Evolutionary conservation across 1,140 invertebrate genomes (phyloP).

Genomic region (Drosophila sproati): DNA sequence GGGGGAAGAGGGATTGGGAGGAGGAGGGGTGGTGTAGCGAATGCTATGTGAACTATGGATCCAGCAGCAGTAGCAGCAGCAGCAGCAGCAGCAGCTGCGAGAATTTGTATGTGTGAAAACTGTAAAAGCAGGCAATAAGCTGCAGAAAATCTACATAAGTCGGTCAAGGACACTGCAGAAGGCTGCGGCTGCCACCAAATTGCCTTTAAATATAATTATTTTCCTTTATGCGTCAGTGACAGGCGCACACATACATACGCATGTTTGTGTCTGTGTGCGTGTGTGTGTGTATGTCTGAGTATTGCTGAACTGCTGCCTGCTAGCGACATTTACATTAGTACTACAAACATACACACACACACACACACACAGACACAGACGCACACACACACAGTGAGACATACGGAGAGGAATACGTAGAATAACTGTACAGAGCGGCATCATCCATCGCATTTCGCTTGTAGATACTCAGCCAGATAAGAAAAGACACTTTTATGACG

Average conservation of each 20-base stretch:
- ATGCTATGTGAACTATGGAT: constrained; percentile 10
- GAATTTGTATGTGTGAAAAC: constrained; percentile 46
- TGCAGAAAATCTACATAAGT: constrained; percentile 75
- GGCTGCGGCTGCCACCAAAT: constrained; percentile 74
- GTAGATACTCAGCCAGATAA: constrained; percentile 76
- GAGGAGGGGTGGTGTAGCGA: background rate
- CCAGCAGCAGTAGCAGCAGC: constrained; percentile 6
- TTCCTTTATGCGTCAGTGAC: constrained; percentile 76
- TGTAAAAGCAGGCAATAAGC: constrained; percentile 65
- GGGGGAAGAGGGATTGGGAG: background rate
- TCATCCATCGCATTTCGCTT: constrained; percentile 63
- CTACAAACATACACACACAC: constrained; percentile 46
- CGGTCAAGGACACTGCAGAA: constrained; percentile 82
- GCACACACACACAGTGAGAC: background rate
- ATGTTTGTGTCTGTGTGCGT: background rate
- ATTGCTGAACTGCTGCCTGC: constrained; percentile 41
- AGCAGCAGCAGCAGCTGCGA: constrained; percentile 22
- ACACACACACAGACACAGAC: background rate
- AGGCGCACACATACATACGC: constrained; percentile 42
- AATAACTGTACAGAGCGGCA: constrained; percentile 53
- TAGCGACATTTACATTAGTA: constrained; percentile 78
- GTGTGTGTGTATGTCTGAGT: constrained; percentile 9
- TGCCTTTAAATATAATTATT: constrained; percentile 84
- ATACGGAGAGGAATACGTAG: constrained; percentile 33
- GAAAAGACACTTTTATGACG: constrained; percentile 82